Evolutionary conservation across 2,113 vertebrate genomes (phyloP).

Genomic region (Syngnathoides biaculeatus): DNA sequence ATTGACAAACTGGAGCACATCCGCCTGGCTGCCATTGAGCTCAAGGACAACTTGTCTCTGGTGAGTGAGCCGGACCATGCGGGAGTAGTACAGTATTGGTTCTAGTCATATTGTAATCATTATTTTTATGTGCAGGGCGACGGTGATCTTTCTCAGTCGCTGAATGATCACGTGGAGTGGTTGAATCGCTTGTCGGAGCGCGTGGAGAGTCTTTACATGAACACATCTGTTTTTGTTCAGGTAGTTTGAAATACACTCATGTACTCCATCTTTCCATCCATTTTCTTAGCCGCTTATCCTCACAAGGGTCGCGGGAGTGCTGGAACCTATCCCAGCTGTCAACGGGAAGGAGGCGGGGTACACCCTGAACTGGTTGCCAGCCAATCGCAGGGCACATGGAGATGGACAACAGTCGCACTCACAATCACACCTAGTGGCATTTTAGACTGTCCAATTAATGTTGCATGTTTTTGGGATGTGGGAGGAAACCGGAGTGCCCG

Average conservation of each 20-base stretch:
- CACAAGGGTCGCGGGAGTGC: no score
- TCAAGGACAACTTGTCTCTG: slow-evolving; percentile 62
- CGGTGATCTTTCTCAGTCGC: slow-evolving; percentile 61
- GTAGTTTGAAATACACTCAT: slow-evolving; percentile 31
- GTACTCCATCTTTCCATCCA: no score
- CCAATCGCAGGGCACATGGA: no score
- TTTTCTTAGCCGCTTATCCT: no score
- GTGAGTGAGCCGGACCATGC: slow-evolving; percentile 26
- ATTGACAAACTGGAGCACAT: slow-evolving; percentile 76
- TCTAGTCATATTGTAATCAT: not conserved
- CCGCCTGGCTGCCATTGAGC: slow-evolving; percentile 62
- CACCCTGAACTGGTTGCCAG: no score
- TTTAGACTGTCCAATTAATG: no score
- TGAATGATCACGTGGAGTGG: slow-evolving; percentile 72
- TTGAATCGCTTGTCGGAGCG: slow-evolving; percentile 68
- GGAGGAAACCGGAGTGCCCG: no score
- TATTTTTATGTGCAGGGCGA: slow-evolving; percentile 37
- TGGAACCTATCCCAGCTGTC: no score
- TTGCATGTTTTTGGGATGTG: no score
- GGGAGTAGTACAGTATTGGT: not conserved
- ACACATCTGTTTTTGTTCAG: slow-evolving; percentile 75
- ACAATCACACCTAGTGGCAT: no score
- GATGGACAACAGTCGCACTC: no score
- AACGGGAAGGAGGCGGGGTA: no score
- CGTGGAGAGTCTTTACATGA: slow-evolving; percentile 74